Conservation (phyloP, 1,140 invertebrate species). For the Neelides sp. region DNA sequence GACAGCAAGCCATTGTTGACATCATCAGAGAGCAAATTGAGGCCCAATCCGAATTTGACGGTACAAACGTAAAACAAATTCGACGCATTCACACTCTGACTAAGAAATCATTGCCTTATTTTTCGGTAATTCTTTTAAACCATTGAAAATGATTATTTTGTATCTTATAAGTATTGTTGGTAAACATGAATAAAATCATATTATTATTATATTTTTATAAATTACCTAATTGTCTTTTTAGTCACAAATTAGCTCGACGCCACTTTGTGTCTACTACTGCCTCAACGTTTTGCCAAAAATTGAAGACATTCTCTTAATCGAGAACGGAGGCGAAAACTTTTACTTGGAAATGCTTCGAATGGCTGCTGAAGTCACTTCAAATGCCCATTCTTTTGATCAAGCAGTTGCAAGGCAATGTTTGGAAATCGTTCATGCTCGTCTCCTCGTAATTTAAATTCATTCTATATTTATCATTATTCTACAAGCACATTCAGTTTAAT, state of each 20-base stretch:
- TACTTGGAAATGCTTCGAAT: slow-evolving; percentile 73
- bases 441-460: slow-evolving; percentile 47
- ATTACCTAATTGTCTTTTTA: slow-evolving; percentile 41
- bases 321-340: slow-evolving; percentile 50
- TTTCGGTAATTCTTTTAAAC: slow-evolving; percentile 58
- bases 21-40: slow-evolving; percentile 71
- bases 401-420: slow-evolving; percentile 62
- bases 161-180: too few relatives aligned
- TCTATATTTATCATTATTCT: too few relatives aligned
- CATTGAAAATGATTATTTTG: too few relatives aligned
- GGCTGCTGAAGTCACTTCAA: slow-evolving; percentile 68
- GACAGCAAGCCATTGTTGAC: slow-evolving; percentile 74
- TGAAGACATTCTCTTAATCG: slow-evolving; percentile 32
- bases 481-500: too few relatives aligned
- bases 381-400: slow-evolving; percentile 48
- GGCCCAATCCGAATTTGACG: slow-evolving; percentile 58
- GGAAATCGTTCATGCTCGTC: slow-evolving; percentile 54
- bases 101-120: slow-evolving; percentile 67
- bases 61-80: slow-evolving; percentile 57
- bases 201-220: slow-evolving; percentile 6
- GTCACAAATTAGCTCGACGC: slow-evolving; percentile 73
- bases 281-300: slow-evolving; percentile 62
- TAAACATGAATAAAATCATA: too few relatives aligned
- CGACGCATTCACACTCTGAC: slow-evolving; percentile 72
- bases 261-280: slow-evolving; percentile 76